phyloP scores from a whole-genome alignment of 1,140 invertebrate genomes.

The Cephus cinctus region DNA sequence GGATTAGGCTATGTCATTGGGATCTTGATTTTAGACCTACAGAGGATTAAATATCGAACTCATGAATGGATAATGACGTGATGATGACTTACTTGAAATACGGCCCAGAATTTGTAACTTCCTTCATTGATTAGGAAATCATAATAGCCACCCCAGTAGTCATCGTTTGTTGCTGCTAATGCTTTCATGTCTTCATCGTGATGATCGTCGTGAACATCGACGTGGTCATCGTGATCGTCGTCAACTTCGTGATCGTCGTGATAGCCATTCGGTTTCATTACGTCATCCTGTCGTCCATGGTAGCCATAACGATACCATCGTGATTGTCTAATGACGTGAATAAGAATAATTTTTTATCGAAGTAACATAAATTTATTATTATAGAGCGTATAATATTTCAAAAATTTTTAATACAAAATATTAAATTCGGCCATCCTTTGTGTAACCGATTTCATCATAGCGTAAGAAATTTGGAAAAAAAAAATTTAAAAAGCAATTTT shows the following conservation, averaged over 20 bases:
- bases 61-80: too few relatives aligned
- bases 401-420: too few relatives aligned
- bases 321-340: conserved; percentile 23
- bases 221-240: conserved; percentile 24
- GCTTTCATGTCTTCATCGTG: conserved; percentile 42
- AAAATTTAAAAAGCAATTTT: too few relatives aligned
- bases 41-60: too few relatives aligned
- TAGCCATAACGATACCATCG: conserved; percentile 35
- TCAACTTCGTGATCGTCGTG: conserved; percentile 24
- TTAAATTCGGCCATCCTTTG: too few relatives aligned
- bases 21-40: too few relatives aligned
- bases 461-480: too few relatives aligned
- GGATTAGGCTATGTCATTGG: too few relatives aligned
- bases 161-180: conserved; percentile 52
- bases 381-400: background rate
- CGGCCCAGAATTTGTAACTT: conserved; percentile 85
- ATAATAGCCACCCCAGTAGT: conserved; percentile 75
- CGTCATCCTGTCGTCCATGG: conserved; percentile 18
- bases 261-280: conserved; percentile 5
- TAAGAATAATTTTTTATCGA: background rate
- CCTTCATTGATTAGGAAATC: conserved; percentile 83
- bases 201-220: conserved; percentile 26
- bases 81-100: conserved; percentile 69
- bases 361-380: background rate
- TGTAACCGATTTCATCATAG: too few relatives aligned